These are phyloP conservation scores for Anniella stebbinsi DNA, from an alignment of 2,797 vertebrate species.

Conservation along the genomic window DNA sequence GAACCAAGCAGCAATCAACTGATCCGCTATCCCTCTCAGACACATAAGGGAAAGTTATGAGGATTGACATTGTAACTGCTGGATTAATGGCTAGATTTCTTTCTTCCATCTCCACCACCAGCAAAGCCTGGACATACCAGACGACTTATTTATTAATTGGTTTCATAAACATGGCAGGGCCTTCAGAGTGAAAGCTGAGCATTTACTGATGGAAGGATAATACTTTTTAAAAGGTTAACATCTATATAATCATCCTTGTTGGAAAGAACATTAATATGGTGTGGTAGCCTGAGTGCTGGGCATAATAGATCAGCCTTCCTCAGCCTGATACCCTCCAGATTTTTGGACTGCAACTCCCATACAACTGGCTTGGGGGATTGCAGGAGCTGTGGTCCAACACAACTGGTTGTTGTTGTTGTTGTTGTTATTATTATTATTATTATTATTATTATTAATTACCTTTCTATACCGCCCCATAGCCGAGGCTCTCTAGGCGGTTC, in stretches of 20 bases:
- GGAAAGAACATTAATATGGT: conserved; percentile 29
- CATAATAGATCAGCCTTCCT: neutral
- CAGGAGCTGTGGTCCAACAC: neutral
- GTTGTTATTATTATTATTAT: too few species aligned
- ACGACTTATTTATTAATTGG: neutral
- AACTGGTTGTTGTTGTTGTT: too few species aligned
- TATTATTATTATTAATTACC: too few species aligned
- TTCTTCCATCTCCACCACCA: neutral
- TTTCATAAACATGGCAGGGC: too few species aligned
- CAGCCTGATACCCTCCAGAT: too few species aligned
- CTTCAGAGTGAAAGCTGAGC: rapidly evolving
- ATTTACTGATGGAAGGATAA: conserved; percentile 47
- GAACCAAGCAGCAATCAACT: neutral
- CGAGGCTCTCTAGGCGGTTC: too few species aligned
- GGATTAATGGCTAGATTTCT: rapidly evolving
- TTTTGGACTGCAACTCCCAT: too few species aligned
- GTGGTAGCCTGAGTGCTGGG: neutral
- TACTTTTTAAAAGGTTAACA: conserved; percentile 67
- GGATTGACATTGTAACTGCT: rapidly evolving
- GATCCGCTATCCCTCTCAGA: neutral
- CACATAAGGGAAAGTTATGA: neutral
- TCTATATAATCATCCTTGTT: conserved; percentile 62
- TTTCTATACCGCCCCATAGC: too few species aligned
- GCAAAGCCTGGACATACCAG: neutral
- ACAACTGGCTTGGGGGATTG: too few species aligned